Conservation (phyloP, 2,888 invertebrate genomes). For the Drosophila quinaria region DNA sequence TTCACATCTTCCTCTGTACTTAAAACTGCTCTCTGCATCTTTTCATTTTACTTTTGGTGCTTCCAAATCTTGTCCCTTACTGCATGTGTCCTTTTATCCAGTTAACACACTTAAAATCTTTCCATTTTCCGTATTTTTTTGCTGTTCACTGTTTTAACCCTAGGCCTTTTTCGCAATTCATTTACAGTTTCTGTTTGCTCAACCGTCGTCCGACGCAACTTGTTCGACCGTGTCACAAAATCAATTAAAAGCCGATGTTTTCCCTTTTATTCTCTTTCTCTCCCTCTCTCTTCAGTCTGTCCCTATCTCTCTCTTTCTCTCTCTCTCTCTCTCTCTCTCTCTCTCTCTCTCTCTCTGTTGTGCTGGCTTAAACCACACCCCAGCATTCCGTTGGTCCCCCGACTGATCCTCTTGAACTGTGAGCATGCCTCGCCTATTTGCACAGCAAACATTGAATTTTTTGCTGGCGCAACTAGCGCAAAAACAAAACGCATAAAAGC, state of each 20-base stretch:
- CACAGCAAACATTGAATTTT: constrained; percentile 33
- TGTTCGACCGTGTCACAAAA: constrained; percentile 57
- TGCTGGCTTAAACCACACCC: neutral
- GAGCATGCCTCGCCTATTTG: constrained; percentile 46
- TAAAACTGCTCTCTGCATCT: neutral
- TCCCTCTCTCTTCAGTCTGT: neutral
- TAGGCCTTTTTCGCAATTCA: constrained; percentile 33
- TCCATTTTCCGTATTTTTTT: constrained; percentile 9
- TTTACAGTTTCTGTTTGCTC: constrained; percentile 41
- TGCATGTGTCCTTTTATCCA: neutral
- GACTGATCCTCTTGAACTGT: constrained; percentile 11
- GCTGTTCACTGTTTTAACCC: constrained; percentile 9
- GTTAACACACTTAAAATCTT: constrained; percentile 3
- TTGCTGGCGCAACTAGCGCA: constrained; percentile 22
- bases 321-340: neutral
- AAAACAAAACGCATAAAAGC: constrained; percentile 32
- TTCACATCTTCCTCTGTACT: neutral
- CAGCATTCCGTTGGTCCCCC: neutral
- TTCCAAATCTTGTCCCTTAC: neutral
- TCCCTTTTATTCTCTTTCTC: neutral
- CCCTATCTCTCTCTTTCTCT: neutral
- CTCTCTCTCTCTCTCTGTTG: neutral
- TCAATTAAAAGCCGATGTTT: constrained; percentile 60
- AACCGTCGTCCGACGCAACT: constrained; percentile 34
- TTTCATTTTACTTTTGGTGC: neutral